Base-by-base conservation (phyloP, 2,888 invertebrate species). In the Drosophila pegasa region DNA sequence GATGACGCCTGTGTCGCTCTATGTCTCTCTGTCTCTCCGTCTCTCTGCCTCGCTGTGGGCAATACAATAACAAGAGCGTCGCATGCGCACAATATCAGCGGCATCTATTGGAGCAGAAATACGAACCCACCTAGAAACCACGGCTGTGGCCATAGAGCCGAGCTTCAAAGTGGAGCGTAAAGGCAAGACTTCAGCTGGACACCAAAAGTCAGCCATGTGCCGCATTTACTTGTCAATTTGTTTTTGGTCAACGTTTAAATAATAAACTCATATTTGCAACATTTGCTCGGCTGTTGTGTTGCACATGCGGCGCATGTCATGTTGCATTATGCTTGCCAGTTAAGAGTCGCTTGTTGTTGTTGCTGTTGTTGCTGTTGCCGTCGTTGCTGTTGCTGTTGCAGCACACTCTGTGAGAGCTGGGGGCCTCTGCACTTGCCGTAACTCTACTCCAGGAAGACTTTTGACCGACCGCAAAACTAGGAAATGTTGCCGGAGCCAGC, bases 191-290 rank as follows among this genome's bases (percentile, higher is more conserved):
- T 52, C 38, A 56, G 61, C 50, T 58, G 54, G 63, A 69, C 41
- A 68, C 57, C 40, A 71, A 82, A 67, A 71, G 61, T 70, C 82
- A 80, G 56, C 80, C 80, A 81, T 86, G 83, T 80, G 88, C 86
- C 67, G 80, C 75, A 78, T 89, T 83, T 84, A 85, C 80, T 89
- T 88, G 89, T 88, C 89, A 88, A 87, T 89, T 88, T 89, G 89
- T 87, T 87, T 88, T 88, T 87, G 89, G 87, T 88, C 89, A 84
- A 83, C 89, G 83, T 89, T 89, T 89, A 88, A 88, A 88, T 88
- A 88, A 88, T 88, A 89, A 88, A 88, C 88, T 88, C 88, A 88
- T 89, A 88, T 85, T 87, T 88, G 89, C 83, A 87, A 83, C 88
- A 80, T 76, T 78, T 76, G 71, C 74, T 67, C 61, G 74, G 71